Evolutionary conservation across 2,113 vertebrate genomes (phyloP), one percentile per base, ranked within the genome.

Genomic region (Etheostoma spectabile): DNA sequence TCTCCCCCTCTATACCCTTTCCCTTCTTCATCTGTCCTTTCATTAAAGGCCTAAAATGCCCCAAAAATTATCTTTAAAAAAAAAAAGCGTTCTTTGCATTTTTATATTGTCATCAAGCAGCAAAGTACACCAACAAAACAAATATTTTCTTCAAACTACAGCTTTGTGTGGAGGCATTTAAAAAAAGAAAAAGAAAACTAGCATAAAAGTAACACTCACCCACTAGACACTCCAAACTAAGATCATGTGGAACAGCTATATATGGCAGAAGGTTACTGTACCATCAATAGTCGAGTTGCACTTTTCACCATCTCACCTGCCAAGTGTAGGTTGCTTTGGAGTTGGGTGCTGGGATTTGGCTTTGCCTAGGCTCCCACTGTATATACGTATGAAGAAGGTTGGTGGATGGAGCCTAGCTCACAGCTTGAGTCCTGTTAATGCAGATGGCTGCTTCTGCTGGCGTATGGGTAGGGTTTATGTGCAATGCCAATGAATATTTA

Each of bases 251-350:
- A 86, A 62, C 71, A 71, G 76, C 88, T 88, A 91, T 89, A 89
- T 88, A 88, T 81, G 85, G 85, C 75, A 71, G 71, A 68, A 77
- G 77, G 77, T 79, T 60, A 80, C 88, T 83, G 78, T 84, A 85
- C 81, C 83, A 75, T 88, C 88, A 83, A 56, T 77, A 88, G 82
- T 82, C 45, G 27, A 88, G 86, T 82, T 91, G 74, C 71, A 82
- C 70, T 93, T 84, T 87, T 73, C 87, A 85, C 90, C 89, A 83
- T 86, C 59, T 91, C 67, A 86, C 86, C 79, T 94, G 94, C 94
- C 94, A 95, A 94, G 92, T 93, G 93, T 94, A 93, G 94, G 94
- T 92, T 93, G 92, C 86, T 86, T 91, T 91, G 89, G 90, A 93
- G 64, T 73, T 69, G 87, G 88, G 85, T 77, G 67, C 78, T 77